These are phyloP conservation scores for Tuta absoluta DNA, from an alignment of 2,888 invertebrate genomes.

Conservation along the genomic window DNA sequence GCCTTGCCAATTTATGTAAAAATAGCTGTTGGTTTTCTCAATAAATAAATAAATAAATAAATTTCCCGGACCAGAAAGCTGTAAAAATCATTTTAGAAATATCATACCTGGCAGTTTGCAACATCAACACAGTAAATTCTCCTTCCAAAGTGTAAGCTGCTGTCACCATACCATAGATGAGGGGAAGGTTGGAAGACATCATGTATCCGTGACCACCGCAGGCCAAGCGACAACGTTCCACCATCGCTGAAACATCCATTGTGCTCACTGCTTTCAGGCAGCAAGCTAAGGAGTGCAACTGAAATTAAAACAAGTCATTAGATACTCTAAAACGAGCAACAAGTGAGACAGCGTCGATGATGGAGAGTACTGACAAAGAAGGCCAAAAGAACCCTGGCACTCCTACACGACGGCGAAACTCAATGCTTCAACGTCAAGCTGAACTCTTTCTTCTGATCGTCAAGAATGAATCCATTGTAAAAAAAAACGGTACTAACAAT, in stretches of 20 bases:
- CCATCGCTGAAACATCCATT: conserved; percentile 84
- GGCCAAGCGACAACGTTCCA: conserved; percentile 91
- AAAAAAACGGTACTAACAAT: too few species aligned
- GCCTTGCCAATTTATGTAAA: too few species aligned
- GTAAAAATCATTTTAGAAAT: not conserved
- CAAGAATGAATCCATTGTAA: too few species aligned
- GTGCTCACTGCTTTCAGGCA: conserved; percentile 94
- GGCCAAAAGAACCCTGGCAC: too few species aligned
- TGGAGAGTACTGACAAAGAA: not conserved
- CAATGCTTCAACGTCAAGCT: too few species aligned
- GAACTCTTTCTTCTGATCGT: too few species aligned
- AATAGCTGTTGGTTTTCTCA: too few species aligned
- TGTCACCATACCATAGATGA: conserved; percentile 89
- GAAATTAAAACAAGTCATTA: conserved; percentile 31
- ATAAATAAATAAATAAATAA: too few species aligned
- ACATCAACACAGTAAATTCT: conserved; percentile 95
- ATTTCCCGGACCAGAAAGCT: too few species aligned
- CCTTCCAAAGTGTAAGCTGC: conserved; percentile 97
- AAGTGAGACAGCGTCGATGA: not conserved
- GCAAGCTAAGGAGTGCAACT: conserved; percentile 94
- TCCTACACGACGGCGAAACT: too few species aligned
- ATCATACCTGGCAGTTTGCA: conserved; percentile 90
- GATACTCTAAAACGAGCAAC: not conserved
- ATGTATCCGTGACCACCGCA: conserved; percentile 98
- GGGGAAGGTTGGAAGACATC: conserved; percentile 91